Evolutionary conservation across 1,140 invertebrate species (phyloP), one percentile per base, ranked within the genome.

Genomic region (Zaprionus africanus): DNA sequence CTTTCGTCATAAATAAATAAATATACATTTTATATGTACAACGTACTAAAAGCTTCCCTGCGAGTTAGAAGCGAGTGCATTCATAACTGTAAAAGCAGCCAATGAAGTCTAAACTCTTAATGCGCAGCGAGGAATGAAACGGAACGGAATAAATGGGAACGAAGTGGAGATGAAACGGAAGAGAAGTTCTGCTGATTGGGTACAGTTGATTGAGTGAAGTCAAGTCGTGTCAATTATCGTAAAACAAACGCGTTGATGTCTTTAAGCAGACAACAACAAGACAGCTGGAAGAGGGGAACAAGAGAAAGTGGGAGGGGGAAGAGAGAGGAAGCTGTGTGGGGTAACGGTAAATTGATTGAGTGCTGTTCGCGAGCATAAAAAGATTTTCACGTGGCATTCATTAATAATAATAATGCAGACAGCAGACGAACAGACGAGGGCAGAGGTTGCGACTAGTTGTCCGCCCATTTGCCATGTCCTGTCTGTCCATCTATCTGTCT

Each of bases 371-470:
- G 60, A 82, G 66, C 74, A 79, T 70, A 87, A 71, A 72, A 80
- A 87, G 84, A 87, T 88, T 88, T 87, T 88, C 84, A 88, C 83
- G 84, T 88, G 84, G 80, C 83, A 83, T 87, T 87, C 83, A 87
- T 87, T 87, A 87, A 88, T 87, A 87, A 87, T 83, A 88, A 87
- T 87, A 87, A 83, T 80, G 78, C 70, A 76, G 68, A 64, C 69
- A 58, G 68, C 19, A n/a, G 41, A 9, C 41, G 41, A 7, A 6
- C 22, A 22, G 2, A 15, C 4, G 13, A 15, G 13, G 38, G 43
- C 7, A 19, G 17, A 7, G 46, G 46, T n/a, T 19, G 12, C 80
- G 81, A 79, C 70, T 77, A 78, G 76, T 77, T 71, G 49, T 76
- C 51, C 17, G 49, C 41, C 61, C 46, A 51, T 71, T 62, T 59